A percentile compares a stretch with the other conserved stretches of the same genome.
Evolutionary conservation across 2,888 invertebrate species (phyloP).

Genomic region (Arrhopalites spinosus): DNA sequence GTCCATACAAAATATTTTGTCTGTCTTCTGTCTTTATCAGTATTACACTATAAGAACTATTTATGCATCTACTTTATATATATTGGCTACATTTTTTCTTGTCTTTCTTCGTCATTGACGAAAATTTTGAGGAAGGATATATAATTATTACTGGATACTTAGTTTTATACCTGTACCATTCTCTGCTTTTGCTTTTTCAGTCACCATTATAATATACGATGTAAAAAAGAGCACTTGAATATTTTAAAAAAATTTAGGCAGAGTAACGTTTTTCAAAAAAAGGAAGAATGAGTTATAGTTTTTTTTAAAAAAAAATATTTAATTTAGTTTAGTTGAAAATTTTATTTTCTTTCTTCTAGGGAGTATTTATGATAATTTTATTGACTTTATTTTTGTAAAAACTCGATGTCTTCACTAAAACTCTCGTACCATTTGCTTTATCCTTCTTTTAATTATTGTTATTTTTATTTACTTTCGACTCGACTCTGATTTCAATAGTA

Average conservation of each 20-base stretch:
- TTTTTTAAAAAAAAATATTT: neutral
- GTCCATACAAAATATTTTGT: constrained; percentile 10
- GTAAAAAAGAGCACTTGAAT: neutral
- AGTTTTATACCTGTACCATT: no score
- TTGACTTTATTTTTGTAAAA: neutral
- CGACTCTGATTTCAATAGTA: no score
- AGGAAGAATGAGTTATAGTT: neutral
- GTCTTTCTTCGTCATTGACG: neutral
- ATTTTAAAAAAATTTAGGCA: neutral
- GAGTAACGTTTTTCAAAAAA: neutral
- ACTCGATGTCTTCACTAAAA: no score
- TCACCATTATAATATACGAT: neutral
- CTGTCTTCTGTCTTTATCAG: neutral
- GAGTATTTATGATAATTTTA: neutral
- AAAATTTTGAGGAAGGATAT: neutral
- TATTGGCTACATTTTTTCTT: neutral
- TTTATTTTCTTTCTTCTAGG: neutral
- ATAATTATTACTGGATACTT: neutral
- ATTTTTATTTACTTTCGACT: no score
- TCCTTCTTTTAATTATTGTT: no score
- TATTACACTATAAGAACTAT: neutral
- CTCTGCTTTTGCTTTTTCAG: neutral
- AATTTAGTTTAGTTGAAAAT: neutral
- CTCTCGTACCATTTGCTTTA: no score
- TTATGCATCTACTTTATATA: no score